Conservation (phyloP, 2,113 vertebrate genomes). For the Gambusia affinis region DNA sequence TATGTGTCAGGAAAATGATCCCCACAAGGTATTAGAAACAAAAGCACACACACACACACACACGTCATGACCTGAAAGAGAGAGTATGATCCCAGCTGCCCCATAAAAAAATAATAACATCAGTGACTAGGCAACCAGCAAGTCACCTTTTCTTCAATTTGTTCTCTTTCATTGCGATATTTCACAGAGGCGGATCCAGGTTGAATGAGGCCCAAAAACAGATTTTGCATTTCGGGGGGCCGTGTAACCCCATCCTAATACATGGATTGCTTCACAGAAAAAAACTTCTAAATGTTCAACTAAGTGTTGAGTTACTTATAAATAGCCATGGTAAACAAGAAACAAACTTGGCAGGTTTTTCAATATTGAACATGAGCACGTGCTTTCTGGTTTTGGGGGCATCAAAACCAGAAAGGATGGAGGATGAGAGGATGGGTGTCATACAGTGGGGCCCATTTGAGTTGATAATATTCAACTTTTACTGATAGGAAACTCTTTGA, state of each 20-base stretch:
- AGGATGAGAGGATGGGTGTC: no score
- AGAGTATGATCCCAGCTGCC: conserved; percentile 83
- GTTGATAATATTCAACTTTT: no score
- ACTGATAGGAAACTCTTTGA: no score
- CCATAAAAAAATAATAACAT: conserved; percentile 17
- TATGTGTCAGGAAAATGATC: no score
- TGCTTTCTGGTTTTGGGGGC: not conserved
- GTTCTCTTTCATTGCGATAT: not conserved
- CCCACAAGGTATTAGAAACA: no score
- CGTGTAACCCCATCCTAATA: no score
- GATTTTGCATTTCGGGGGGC: not conserved
- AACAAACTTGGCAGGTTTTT: not conserved
- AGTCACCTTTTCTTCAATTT: not conserved
- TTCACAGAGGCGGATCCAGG: not conserved
- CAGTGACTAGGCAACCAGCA: not conserved
- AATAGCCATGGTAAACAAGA: not conserved
- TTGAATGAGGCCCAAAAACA: not conserved
- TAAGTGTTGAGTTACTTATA: not conserved
- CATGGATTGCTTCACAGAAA: not conserved
- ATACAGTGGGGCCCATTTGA: no score
- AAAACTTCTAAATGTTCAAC: no score
- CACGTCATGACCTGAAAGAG: conserved; percentile 25
- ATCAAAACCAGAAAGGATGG: not conserved
- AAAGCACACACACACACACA: conserved; percentile 20
- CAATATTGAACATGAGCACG: not conserved